Evolutionary conservation across 2,888 invertebrate genomes (phyloP).

Genomic region (Polia nebulosa): DNA sequence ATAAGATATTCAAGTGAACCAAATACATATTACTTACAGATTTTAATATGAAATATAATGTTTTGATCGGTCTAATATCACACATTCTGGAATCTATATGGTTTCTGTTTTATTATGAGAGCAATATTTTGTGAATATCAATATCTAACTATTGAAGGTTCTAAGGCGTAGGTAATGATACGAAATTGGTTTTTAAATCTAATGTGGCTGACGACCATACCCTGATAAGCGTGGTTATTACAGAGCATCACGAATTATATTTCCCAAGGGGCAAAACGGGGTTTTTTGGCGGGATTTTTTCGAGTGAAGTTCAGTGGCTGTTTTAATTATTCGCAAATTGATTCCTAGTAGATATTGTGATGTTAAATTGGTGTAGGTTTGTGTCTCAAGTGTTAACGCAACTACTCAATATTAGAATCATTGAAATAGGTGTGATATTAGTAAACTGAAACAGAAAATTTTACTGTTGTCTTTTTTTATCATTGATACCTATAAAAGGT

Average conservation of each 20-base stretch:
- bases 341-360: too few species aligned
- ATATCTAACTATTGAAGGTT: conserved; percentile 28
- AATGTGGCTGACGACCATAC: background rate
- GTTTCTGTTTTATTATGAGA: conserved; percentile 10
- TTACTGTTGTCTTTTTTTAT: too few species aligned
- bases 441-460: too few species aligned
- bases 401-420: too few species aligned
- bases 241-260: background rate
- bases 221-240: background rate
- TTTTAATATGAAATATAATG: background rate
- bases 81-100: conserved; percentile 9
- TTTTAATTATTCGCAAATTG: too few species aligned
- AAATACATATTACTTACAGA: conserved; percentile 5
- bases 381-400: too few species aligned
- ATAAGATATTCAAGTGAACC: conserved; percentile 11
- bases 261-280: background rate
- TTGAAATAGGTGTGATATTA: too few species aligned
- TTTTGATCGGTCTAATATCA: conserved; percentile 8
- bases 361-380: too few species aligned
- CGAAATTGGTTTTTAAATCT: conserved; percentile 26
- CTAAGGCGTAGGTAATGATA: background rate
- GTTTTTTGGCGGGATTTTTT: too few species aligned
- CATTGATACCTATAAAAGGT: too few species aligned
- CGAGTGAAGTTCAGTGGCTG: too few species aligned
- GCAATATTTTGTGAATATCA: conserved; percentile 15